Evolutionary conservation across 2,113 vertebrate genomes (phyloP).

Genomic region (Pterocles burchelli): DNA sequence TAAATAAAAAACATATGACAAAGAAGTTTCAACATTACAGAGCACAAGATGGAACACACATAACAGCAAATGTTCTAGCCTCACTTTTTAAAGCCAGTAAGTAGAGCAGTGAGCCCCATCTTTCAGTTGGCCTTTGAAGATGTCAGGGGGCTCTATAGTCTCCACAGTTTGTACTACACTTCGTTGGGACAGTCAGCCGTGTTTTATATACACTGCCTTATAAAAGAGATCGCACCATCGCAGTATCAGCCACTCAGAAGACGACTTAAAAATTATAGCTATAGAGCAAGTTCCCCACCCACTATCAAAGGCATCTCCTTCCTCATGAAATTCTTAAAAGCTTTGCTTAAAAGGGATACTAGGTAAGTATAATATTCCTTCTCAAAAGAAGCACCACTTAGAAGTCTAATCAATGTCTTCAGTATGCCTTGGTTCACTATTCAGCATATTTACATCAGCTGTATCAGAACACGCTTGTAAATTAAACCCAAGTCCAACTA

Average conservation of each 20-base stretch:
- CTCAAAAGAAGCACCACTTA: background rate
- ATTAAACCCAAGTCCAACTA: background rate
- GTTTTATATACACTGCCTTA: background rate
- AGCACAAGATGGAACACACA: background rate
- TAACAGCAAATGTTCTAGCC: background rate
- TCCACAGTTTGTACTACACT: background rate
- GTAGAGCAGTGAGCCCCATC: background rate
- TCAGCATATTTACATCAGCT: background rate
- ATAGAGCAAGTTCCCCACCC: background rate
- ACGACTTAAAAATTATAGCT: background rate
- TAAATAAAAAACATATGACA: background rate
- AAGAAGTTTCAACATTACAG: background rate
- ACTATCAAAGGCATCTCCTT: background rate
- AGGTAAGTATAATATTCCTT: background rate
- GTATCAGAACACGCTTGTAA: background rate
- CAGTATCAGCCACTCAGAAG: background rate
- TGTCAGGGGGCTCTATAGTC: background rate
- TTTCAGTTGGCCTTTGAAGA: background rate
- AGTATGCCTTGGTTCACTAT: background rate
- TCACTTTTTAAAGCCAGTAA: background rate
- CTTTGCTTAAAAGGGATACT: background rate
- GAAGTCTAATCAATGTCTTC: background rate
- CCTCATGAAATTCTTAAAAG: background rate
- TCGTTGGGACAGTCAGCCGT: background rate
- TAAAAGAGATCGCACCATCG: background rate